These are phyloP conservation scores for Meloidogyne hapla DNA, from an alignment of 1,140 invertebrate genomes.

Conservation along the genomic window DNA sequence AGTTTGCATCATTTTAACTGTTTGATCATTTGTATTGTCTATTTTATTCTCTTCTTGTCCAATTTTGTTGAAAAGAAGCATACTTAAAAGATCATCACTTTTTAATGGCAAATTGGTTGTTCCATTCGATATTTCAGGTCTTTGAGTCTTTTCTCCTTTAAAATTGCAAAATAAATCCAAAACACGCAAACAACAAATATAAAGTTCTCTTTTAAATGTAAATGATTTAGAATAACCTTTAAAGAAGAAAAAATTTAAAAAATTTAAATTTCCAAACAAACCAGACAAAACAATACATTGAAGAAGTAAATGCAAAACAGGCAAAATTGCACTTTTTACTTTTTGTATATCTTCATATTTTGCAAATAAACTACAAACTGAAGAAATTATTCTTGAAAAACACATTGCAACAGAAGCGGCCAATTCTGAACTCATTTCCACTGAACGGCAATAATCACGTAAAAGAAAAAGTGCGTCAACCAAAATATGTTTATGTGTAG, in stretches of 20 bases:
- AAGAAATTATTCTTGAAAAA: constrained; percentile 33
- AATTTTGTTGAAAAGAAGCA: constrained; percentile 1
- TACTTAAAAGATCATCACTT: constrained; percentile 6
- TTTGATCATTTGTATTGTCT: neutral
- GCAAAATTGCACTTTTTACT: constrained; percentile 11
- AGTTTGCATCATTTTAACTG: constrained; percentile 22
- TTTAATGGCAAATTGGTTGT: neutral
- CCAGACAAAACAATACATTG: constrained; percentile 33
- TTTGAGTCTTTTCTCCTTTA: neutral
- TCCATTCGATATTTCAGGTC: neutral
- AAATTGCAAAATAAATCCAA: constrained; percentile 33
- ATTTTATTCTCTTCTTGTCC: neutral
- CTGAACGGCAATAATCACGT: constrained; percentile 29
- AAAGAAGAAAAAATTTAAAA: neutral
- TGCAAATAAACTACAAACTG: constrained; percentile 25
- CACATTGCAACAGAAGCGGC: constrained; percentile 29
- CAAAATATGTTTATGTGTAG: constrained; percentile 23
- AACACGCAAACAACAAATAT: constrained; percentile 33
- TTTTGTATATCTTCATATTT: constrained; percentile 1
- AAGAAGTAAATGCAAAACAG: constrained; percentile 31
- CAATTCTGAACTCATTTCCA: constrained; percentile 36
- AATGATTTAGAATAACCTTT: constrained; percentile 40
- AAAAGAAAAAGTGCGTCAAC: constrained; percentile 39
- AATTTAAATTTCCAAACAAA: neutral
- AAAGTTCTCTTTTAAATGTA: constrained; percentile 37